Conservation (phyloP, 37 sponge, comb jelly and placozoan species). For the Ianthella basta region DNA sequence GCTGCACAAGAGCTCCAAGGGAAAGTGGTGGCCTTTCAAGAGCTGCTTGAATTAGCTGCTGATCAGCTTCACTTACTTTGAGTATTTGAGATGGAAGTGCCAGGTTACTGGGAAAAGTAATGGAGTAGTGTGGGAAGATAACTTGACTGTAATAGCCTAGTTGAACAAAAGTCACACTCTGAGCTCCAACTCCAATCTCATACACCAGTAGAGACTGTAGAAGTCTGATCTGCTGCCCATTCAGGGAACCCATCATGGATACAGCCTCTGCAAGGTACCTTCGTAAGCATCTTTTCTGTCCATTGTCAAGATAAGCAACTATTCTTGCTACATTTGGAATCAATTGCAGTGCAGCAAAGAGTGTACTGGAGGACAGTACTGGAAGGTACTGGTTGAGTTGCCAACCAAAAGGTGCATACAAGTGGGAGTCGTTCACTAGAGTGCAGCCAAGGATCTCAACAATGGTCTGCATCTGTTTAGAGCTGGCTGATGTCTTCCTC, state of each 20-base stretch:
- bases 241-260: neutral
- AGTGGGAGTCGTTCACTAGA: constrained; percentile 2
- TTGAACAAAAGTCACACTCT: neutral
- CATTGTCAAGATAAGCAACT: neutral
- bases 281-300: neutral
- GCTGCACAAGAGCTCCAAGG: constrained; percentile 20
- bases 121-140: constrained; percentile 15
- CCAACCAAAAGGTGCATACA: neutral
- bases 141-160: neutral
- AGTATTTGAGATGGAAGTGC: constrained; percentile 44
- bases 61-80: neutral
- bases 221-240: neutral
- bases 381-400: neutral
- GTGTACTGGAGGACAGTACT: neutral
- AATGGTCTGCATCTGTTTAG: neutral
- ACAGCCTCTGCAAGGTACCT: neutral
- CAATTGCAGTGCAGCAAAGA: constrained; percentile 5
- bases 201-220: constrained; percentile 41
- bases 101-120: constrained; percentile 8
- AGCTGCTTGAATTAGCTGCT: neutral
- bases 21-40: constrained; percentile 20
- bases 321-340: neutral
- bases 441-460: constrained; percentile 2
- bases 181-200: constrained; percentile 38
- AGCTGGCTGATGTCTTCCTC: neutral